These are phyloP conservation scores for Piprites chloris DNA, from an alignment of 2,113 vertebrate genomes.

Conservation along the genomic window DNA sequence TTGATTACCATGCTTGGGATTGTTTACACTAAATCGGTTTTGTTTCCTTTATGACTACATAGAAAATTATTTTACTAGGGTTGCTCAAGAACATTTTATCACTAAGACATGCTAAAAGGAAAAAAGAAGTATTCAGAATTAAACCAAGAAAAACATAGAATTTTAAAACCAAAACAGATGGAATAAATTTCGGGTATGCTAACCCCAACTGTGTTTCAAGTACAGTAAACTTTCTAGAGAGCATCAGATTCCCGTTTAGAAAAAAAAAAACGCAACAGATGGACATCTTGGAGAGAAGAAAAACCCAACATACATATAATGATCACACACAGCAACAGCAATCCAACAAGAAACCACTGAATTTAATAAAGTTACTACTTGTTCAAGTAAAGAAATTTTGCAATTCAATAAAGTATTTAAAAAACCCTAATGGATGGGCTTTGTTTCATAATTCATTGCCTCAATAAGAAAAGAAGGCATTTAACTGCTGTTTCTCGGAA, in stretches of 20 bases:
- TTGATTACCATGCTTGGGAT: not conserved
- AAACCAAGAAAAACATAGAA: constrained; percentile 7
- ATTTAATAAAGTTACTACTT: not conserved
- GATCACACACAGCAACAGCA: not conserved
- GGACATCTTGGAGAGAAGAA: not conserved
- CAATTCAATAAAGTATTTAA: not conserved
- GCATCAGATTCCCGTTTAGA: not conserved
- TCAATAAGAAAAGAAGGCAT: not conserved
- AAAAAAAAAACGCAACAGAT: constrained; percentile 47
- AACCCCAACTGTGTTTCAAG: constrained; percentile 13
- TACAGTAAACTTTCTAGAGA: constrained; percentile 16
- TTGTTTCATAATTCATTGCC: not conserved
- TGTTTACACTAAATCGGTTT: not conserved
- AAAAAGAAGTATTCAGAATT: not conserved
- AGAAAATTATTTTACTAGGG: not conserved
- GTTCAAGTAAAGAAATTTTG: not conserved
- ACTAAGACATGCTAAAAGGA: not conserved
- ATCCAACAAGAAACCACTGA: not conserved
- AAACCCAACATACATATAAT: not conserved
- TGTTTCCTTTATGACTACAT: constrained; percentile 1
- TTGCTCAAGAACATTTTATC: constrained; percentile 30
- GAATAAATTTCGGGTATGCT: constrained; percentile 28
- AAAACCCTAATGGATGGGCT: not conserved
- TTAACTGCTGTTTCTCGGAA: not conserved
- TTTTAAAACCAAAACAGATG: constrained; percentile 34